phyloP scores from a whole-genome alignment of 1,140 invertebrate species.

The Campodea augens region DNA sequence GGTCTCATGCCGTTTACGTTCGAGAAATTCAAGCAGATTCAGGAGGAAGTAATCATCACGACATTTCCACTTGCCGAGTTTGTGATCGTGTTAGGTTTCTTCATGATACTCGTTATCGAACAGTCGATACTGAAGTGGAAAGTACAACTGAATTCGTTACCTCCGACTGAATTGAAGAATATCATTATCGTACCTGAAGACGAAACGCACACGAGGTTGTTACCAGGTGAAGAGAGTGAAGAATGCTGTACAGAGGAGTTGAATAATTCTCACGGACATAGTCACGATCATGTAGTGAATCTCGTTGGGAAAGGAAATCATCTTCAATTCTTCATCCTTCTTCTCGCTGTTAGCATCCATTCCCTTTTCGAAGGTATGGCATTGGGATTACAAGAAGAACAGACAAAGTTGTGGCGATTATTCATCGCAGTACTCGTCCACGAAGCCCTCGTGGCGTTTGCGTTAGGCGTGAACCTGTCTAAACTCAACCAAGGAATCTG shows the following conservation, averaged over 20 bases:
- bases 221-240: no score
- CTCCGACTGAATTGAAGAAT: no score
- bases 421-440: constrained; percentile 24
- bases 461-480: constrained; percentile 24
- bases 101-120: constrained; percentile 18
- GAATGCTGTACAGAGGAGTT: neutral
- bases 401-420: constrained; percentile 20
- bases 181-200: no score
- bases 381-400: constrained; percentile 22
- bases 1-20: constrained; percentile 21
- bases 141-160: no score
- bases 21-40: constrained; percentile 17
- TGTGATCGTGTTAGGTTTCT: constrained; percentile 19
- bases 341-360: constrained; percentile 24
- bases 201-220: no score
- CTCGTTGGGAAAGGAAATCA: constrained; percentile 6
- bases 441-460: constrained; percentile 24
- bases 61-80: constrained; percentile 17
- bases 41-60: constrained; percentile 6
- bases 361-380: constrained; percentile 28
- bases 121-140: no score
- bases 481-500: constrained; percentile 14
- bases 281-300: constrained; percentile 8
- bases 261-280: neutral
- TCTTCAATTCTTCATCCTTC: constrained; percentile 20